These are phyloP conservation scores for Lacanobia wlatinum DNA, from an alignment of 2,888 invertebrate genomes.

Conservation along the genomic window DNA sequence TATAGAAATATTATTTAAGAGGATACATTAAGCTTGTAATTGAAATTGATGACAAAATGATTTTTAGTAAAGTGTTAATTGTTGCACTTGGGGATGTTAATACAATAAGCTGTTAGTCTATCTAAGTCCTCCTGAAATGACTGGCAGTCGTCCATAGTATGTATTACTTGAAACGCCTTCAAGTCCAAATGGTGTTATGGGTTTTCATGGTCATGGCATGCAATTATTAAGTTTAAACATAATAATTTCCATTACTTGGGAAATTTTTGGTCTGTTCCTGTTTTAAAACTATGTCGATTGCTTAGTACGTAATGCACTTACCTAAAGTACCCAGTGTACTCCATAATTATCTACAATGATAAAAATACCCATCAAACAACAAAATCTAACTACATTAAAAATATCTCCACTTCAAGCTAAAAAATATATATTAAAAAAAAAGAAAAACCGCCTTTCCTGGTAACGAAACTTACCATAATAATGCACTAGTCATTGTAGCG, in stretches of 20 bases:
- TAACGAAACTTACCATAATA: conserved; percentile 75
- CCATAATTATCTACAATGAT: not conserved
- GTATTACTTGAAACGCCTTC: too few relatives aligned
- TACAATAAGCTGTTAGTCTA: too few relatives aligned
- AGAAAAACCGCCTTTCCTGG: conserved; percentile 44
- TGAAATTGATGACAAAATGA: too few relatives aligned
- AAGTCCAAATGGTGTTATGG: too few relatives aligned
- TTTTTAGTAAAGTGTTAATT: too few relatives aligned
- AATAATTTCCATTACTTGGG: not conserved
- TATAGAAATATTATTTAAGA: too few relatives aligned
- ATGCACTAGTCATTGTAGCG: conserved; percentile 81
- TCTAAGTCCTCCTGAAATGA: too few relatives aligned
- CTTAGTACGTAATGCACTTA: not conserved
- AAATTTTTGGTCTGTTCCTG: not conserved
- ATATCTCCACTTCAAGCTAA: conserved; percentile 37
- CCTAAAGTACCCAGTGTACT: too few relatives aligned
- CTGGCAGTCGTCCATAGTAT: too few relatives aligned
- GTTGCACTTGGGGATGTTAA: too few relatives aligned
- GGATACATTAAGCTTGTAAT: too few relatives aligned
- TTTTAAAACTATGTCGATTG: not conserved
- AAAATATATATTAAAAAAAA: conserved; percentile 20
- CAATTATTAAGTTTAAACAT: too few relatives aligned
- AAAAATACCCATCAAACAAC: not conserved
- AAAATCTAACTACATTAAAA: conserved; percentile 1
- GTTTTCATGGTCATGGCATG: not conserved